Base-by-base conservation (phyloP, 2,113 vertebrate genomes). In the Mystacornis crossleyi region DNA sequence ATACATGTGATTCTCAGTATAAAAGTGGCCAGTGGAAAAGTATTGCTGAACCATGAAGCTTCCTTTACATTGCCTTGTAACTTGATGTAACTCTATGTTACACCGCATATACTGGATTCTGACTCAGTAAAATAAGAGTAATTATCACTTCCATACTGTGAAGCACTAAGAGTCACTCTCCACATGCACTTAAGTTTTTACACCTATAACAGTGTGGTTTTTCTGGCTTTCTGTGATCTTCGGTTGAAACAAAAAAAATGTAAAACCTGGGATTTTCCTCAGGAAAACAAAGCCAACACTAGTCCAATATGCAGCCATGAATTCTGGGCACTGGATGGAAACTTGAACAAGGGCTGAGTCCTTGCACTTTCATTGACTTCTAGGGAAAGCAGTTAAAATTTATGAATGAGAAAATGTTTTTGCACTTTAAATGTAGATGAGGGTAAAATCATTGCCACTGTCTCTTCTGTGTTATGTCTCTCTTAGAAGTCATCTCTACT, bases 391-490 rank as follows among this genome's bases (percentile, higher is more conserved):
- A 29, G n/a, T 81, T 77, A 74, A 80, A 65, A 4, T 15, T 85
- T 69, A 69, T 36, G 55, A 58, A 38, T 55, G 26, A 64, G 54
- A 95, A 93, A 78, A 95, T 60, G 18, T 10, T 90, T 97, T 75
- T 57, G 8, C 48, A 57, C 11, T 77, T 77, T 25, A 54, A 31
- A 58, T 55, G 11, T 33, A 29, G 16, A 73, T 74, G 15, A 94
- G 26, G 34, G n/a, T 51, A 67, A 81, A 71, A 53, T 66, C 65
- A 4, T 90, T 90, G 65, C 78, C 53, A 25, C 64, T 84, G 19
- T 33, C 21, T 94, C 45, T 31, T 73, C 45, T 26, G 8, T 20
- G 21, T 36, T 54, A 45, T 20, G 40, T 18, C 50, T 86, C 53
- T 64, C 14, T 60, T 82, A 87, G 36, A 84, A 94, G 83, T 58